Base-by-base conservation (phyloP, 2,797 vertebrate genomes). In the Falco berigora region DNA sequence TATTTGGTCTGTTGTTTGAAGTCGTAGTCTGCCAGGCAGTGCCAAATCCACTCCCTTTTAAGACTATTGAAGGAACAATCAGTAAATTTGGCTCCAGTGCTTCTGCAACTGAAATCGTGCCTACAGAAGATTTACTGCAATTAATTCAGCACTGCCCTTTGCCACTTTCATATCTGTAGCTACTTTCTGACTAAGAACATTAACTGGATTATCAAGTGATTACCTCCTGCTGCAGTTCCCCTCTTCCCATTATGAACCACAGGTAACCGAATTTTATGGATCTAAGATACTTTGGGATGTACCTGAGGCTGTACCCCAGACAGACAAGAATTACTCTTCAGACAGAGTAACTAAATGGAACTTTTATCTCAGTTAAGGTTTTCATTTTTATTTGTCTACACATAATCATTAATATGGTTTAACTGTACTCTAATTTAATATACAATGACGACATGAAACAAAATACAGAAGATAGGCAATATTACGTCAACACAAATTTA, bases 91-190 rank as follows among this genome's bases (percentile, higher is more conserved):
- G 72, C 56, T 34, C 18, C 2, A 1, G 68, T 40, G 27, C 67
- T 74, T 89, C 77, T 90, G 53, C 49, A 46, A 14, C 52, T 83
- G 71, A 94, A 86, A 80, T 88, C 52, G 34, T 86, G 61, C 53
- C 61, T 55, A 4, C 6, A 58, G 56, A 78, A 84, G 66, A 89
- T 61, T 90, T 88, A 80, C 38, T 78, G 81, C 61, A 92, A 90
- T 88, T 90, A 91, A 92, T 83, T 94, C 82, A 94, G 61, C 32
- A 42, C 50, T 68, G 69, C 23, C n/a, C 76, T 94, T 83, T 86
- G 72, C 64, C 79, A 66, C 64, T 74, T 83, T 64, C n/a, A 6
- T 86, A 91, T 85, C 75, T 68, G 56, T 77, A 46, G 69, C 38
- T 73, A n/a, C 84, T 83, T 89, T 89, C 75, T 87, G 59, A 68